A percentile compares a stretch with the other conserved stretches of the same genome.
Conservation (phyloP, 2,888 invertebrate species). For the Oscheius onirici region DNA sequence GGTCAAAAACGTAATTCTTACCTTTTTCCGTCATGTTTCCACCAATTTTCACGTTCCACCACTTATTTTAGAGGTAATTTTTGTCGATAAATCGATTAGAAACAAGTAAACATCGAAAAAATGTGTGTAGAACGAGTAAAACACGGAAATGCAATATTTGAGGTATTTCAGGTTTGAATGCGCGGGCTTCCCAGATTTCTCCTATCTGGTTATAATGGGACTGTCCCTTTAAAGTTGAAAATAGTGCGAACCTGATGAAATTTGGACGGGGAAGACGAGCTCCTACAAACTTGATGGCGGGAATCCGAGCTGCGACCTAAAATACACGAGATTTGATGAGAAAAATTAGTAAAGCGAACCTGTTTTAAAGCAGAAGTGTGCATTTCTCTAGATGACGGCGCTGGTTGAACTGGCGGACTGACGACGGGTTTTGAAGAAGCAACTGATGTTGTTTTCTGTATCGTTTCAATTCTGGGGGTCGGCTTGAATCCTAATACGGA, state of each 20-base stretch:
- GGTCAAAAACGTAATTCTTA: too few species aligned
- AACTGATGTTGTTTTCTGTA: neutral
- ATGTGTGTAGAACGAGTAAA: too few species aligned
- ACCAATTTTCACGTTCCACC: too few species aligned
- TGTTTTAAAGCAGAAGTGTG: conserved; percentile 20
- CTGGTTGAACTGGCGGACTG: conserved; percentile 7
- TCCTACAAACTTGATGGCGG: conserved; percentile 70
- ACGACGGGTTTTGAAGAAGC: conserved; percentile 2
- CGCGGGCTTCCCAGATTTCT: too few species aligned
- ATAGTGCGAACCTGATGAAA: conserved; percentile 41
- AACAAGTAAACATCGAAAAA: too few species aligned
- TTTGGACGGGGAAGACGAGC: conserved; percentile 66
- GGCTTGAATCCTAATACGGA: conserved; percentile 13
- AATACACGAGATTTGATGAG: neutral
- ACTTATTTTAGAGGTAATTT: too few species aligned
- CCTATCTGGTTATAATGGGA: too few species aligned
- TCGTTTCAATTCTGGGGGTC: conserved; percentile 2
- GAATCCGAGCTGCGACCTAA: conserved; percentile 52
- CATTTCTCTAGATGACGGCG: conserved; percentile 23
- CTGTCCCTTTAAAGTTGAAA: neutral
- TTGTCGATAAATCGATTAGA: too few species aligned
- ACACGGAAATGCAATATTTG: too few species aligned
- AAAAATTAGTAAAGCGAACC: conserved; percentile 1
- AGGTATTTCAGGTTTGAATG: too few species aligned
- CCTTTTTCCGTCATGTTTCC: too few species aligned